Evolutionary conservation across 2,888 invertebrate genomes (phyloP).

Genomic region (Harmothoe impar): DNA sequence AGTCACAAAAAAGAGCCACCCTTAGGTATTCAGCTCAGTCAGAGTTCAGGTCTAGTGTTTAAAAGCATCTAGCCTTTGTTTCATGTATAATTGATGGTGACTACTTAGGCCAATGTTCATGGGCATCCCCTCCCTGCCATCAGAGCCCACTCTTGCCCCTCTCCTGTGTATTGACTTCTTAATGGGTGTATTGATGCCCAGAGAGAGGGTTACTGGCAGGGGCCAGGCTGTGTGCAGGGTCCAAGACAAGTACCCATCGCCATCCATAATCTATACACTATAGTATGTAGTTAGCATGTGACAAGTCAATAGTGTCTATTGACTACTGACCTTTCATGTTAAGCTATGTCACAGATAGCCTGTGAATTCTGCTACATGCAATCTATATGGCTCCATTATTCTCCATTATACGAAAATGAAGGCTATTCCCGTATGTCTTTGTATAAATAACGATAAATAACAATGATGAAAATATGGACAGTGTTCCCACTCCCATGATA

Average conservation of each 20-base stretch:
- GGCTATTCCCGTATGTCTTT: too few species aligned
- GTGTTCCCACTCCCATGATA: too few species aligned
- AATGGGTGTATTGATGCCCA: slow-evolving; percentile 10
- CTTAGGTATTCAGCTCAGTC: too few species aligned
- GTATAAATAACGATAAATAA: too few species aligned
- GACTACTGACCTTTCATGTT: neutral
- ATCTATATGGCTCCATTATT: too few species aligned
- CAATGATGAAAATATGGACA: too few species aligned
- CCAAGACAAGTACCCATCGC: neutral
- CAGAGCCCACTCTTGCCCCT: neutral
- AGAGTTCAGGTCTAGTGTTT: neutral
- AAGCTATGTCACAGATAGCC: too few species aligned
- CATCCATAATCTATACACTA: slow-evolving; percentile 6
- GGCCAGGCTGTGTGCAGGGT: neutral
- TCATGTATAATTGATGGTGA: neutral
- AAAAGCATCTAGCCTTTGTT: slow-evolving; percentile 12
- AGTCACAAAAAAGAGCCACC: too few species aligned
- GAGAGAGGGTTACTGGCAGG: neutral
- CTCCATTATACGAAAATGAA: too few species aligned
- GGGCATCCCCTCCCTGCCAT: too few species aligned
- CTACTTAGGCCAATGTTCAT: neutral
- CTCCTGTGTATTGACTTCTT: neutral
- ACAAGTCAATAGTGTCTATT: neutral
- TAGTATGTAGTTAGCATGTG: neutral
- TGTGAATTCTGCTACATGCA: too few species aligned